Conservation (phyloP, 2,113 vertebrate species). For the Andinoacara biseriatus region DNA sequence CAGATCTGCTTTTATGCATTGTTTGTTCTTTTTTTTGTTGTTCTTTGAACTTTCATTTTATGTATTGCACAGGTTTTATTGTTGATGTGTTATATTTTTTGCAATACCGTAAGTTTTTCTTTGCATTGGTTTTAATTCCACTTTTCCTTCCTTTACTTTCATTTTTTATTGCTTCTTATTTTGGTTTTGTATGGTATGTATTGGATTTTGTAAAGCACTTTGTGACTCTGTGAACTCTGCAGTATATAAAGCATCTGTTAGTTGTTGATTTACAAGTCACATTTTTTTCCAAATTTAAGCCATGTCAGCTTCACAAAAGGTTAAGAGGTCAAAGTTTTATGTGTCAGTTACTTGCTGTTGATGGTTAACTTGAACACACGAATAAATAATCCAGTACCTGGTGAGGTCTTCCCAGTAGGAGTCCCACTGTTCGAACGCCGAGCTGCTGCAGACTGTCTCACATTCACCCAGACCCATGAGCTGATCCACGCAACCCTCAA, state of each 20-base stretch:
- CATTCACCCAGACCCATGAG: conserved; percentile 88
- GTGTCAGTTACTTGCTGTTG: not conserved
- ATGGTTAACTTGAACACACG: not conserved
- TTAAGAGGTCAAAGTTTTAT: conserved; percentile 4
- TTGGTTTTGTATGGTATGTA: not conserved
- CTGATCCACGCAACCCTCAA: conserved; percentile 88
- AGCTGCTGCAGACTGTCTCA: conserved; percentile 86
- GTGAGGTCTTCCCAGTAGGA: conserved; percentile 99
- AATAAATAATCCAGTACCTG: conserved; percentile 73
- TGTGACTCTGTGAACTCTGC: not conserved
- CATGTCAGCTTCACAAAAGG: not conserved
- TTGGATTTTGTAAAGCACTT: not conserved
- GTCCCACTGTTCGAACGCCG: conserved; percentile 98
- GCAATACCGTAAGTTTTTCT: too few relatives aligned
- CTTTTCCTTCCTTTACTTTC: too few relatives aligned
- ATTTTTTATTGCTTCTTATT: not conserved
- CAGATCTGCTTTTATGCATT: too few relatives aligned
- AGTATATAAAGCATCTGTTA: not conserved
- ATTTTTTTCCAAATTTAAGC: too few relatives aligned
- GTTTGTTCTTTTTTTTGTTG: too few relatives aligned
- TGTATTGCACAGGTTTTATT: too few relatives aligned
- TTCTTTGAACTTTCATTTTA: too few relatives aligned
- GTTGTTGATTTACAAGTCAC: not conserved
- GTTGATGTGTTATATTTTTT: too few relatives aligned
- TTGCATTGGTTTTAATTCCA: too few relatives aligned